Conservation (phyloP, 2,888 invertebrate species). For the Hirtodrosophila duncani region DNA sequence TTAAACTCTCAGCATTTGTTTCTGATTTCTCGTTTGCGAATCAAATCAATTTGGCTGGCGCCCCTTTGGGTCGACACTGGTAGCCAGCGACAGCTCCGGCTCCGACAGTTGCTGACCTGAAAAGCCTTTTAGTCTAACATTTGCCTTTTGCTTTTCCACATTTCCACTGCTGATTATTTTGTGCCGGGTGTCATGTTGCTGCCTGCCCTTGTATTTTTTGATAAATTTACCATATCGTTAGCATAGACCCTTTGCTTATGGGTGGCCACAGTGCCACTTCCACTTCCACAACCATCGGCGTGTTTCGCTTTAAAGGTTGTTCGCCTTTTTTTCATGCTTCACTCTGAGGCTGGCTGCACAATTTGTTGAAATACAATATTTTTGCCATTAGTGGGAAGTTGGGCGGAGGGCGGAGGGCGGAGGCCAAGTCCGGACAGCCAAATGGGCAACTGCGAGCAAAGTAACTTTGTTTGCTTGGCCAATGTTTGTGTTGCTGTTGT, state of each 20-base stretch:
- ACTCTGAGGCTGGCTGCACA: constrained; percentile 36
- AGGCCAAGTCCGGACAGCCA: constrained; percentile 38
- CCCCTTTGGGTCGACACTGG: constrained; percentile 13
- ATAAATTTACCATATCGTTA: constrained; percentile 72
- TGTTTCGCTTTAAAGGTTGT: constrained; percentile 6
- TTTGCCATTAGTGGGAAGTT: constrained; percentile 57
- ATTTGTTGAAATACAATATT: constrained; percentile 72
- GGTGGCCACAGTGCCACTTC: no score
- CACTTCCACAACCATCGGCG: no score
- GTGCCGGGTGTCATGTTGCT: constrained; percentile 57
- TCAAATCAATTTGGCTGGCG: constrained; percentile 55
- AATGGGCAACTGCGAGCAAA: constrained; percentile 41
- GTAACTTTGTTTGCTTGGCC: constrained; percentile 53
- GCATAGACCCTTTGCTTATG: constrained; percentile 52
- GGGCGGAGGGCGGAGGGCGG: no score
- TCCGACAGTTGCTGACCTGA: constrained; percentile 43
- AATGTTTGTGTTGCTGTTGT: constrained; percentile 31
- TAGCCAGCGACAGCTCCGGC: constrained; percentile 20
- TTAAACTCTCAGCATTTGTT: constrained; percentile 17
- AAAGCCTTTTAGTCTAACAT: constrained; percentile 64
- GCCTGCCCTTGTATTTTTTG: constrained; percentile 47
- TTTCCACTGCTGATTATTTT: constrained; percentile 56
- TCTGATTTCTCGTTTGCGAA: constrained; percentile 25
- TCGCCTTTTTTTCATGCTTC: constrained; percentile 6
- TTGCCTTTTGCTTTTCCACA: constrained; percentile 48